Evolutionary conservation across 1,140 invertebrate species (phyloP), one percentile per base, ranked within the genome.

Genomic region (Lerema accius): DNA sequence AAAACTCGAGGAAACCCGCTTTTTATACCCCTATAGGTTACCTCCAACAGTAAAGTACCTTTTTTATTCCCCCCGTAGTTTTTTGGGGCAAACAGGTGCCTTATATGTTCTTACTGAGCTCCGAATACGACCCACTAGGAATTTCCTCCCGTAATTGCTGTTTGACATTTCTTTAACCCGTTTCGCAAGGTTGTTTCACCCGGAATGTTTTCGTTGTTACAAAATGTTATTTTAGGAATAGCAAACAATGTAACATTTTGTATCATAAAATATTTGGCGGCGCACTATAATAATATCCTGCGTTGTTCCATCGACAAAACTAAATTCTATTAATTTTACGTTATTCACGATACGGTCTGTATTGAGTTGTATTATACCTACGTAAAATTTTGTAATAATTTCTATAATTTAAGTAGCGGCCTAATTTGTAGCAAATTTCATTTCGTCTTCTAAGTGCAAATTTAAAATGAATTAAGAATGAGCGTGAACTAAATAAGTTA

Each of bases 1-100:
- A 72, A 68, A 71, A 73, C 62, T 55, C 58, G 55, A 69, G 59
- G 56, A 73, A 45, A 43, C 40, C 53, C 53, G 14, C 40, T 58
- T 58, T 58, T 58, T 58, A 58, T 42, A 19, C 26, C 42, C 26
- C 53, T 32, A 58, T 46, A 58, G 53, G 26, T 58, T 58, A 45
- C 26, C 42, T 58, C 42, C 40, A 35, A 35, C 40, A 58, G 40
- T 58, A 58, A 58, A 58, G 43, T 17, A 16, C 56, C 43, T 48
- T 59, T 58, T 59, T 59, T 59, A 59, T 48, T 48, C 32, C 10
- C 16, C 15, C 17, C 46, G n/a, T 37, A 59, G 56, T 17, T 59
- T 59, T 59, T 59, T 39, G 56, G 56, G 43, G 17, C 56, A 49
- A 60, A 60, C 56, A 60, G 56, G 56, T 60, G 56, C 56, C 56